phyloP scores from a whole-genome alignment of 1,140 invertebrate species.

The Delia radicum region DNA sequence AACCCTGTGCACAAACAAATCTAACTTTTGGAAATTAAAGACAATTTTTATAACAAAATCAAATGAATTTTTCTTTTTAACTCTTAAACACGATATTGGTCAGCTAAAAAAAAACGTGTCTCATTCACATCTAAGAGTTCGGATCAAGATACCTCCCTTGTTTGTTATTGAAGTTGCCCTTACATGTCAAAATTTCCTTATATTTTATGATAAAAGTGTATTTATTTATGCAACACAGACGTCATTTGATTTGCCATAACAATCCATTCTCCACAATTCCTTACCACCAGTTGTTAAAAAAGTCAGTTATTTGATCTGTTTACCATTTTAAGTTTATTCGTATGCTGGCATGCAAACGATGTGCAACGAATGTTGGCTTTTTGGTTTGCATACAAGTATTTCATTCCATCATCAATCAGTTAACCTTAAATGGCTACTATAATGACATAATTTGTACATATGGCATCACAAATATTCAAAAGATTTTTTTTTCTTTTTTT shows the following conservation, averaged over 20 bases:
- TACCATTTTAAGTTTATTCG: background rate
- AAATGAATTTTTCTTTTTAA: too few relatives aligned
- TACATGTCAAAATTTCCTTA: too few relatives aligned
- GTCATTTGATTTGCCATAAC: background rate
- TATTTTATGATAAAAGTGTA: too few relatives aligned
- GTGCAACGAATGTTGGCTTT: too few relatives aligned
- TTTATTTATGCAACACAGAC: background rate
- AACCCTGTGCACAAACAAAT: too few relatives aligned
- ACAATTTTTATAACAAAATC: too few relatives aligned
- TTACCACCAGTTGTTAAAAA: background rate
- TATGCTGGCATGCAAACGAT: background rate
- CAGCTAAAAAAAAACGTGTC: too few relatives aligned
- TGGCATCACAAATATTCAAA: slow-evolving; percentile 17
- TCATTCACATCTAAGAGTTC: too few relatives aligned
- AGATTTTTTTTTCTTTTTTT: background rate
- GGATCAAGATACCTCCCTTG: too few relatives aligned
- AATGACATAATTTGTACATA: slow-evolving; percentile 23
- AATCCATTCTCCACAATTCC: background rate
- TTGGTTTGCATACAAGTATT: background rate
- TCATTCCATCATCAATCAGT: slow-evolving; percentile 17
- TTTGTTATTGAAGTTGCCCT: too few relatives aligned
- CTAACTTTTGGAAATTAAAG: too few relatives aligned
- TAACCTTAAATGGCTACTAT: slow-evolving; percentile 23
- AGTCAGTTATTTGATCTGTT: background rate
- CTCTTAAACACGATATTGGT: too few relatives aligned